Evolutionary conservation across 2,797 vertebrate genomes (phyloP).

Genomic region (Rhinella marina): DNA sequence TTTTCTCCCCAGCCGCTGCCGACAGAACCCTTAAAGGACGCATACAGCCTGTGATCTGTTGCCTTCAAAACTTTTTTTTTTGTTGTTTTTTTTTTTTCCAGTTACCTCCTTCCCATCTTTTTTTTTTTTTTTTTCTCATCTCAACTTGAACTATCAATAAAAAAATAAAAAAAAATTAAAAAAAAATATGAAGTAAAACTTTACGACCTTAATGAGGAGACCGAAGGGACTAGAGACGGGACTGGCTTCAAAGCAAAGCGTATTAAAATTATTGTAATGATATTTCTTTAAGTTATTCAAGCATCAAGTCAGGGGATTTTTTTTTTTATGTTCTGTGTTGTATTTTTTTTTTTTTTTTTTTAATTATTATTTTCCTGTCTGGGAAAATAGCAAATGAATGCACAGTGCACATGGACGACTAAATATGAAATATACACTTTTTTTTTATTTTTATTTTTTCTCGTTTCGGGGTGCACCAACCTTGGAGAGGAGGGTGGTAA

Average conservation of each 20-base stretch:
- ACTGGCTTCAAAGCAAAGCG: conserved; percentile 50
- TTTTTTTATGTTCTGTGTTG: conserved; percentile 38
- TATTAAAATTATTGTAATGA: conserved; percentile 62
- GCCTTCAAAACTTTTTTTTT: conserved; percentile 57
- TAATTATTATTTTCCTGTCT: conserved; percentile 50
- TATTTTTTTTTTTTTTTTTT: conserved; percentile 47
- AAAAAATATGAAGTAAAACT: conserved; percentile 30
- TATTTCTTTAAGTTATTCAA: conserved; percentile 66
- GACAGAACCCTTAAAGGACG: conserved; percentile 43
- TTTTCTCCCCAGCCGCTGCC: conserved; percentile 16
- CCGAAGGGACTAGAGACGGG: conserved; percentile 39
- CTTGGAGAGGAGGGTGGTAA: neutral
- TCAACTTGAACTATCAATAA: conserved; percentile 57
- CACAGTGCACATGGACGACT: conserved; percentile 54
- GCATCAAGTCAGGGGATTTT: conserved; percentile 52
- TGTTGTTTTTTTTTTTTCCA: conserved; percentile 10
- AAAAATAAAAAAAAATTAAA: conserved; percentile 21
- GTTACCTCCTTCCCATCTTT: conserved; percentile 21
- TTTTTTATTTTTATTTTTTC: conserved; percentile 22
- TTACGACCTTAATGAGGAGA: conserved; percentile 40
- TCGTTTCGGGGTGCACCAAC: conserved; percentile 19
- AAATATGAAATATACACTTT: conserved; percentile 36
- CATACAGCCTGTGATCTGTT: conserved; percentile 56
- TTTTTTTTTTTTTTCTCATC: conserved; percentile 39
- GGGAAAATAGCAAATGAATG: conserved; percentile 53